Percentiles rank a stretch among this genome's conserved stretches.
phyloP scores from a whole-genome alignment of 2,797 vertebrate genomes.

The Champsocephalus gunnari region DNA sequence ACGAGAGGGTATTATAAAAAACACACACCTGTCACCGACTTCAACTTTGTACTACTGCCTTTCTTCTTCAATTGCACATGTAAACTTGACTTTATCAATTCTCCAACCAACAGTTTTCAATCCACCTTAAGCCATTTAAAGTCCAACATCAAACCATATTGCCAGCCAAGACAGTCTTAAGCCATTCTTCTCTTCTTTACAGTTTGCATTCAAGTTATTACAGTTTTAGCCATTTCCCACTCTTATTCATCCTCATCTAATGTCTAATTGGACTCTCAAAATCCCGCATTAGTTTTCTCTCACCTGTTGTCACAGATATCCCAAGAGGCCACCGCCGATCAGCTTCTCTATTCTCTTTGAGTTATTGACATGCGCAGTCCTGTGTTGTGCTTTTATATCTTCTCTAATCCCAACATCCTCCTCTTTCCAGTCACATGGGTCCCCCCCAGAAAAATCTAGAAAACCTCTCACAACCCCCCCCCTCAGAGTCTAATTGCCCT shows the following conservation, averaged over 20 bases:
- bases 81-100: background rate
- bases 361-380: constrained; percentile 14
- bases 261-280: background rate
- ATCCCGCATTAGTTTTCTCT: constrained; percentile 17
- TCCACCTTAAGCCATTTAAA: background rate
- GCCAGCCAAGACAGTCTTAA: background rate
- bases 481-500: background rate
- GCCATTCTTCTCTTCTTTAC: background rate
- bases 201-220: background rate
- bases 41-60: background rate
- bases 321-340: constrained; percentile 34
- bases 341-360: constrained; percentile 29
- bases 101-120: background rate
- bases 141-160: background rate
- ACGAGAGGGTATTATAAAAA: background rate
- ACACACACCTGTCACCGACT: constrained; percentile 29
- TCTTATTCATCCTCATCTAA: background rate
- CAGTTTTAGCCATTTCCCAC: background rate
- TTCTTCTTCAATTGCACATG: background rate
- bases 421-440: constrained; percentile 73
- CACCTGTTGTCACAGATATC: constrained; percentile 69
- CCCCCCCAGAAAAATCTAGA: background rate
- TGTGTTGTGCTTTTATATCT: constrained; percentile 68
- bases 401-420: constrained; percentile 68
- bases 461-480: background rate